These are phyloP conservation scores for Pristionchus arcanus DNA, from an alignment of 2,888 invertebrate genomes.

Conservation along the genomic window DNA sequence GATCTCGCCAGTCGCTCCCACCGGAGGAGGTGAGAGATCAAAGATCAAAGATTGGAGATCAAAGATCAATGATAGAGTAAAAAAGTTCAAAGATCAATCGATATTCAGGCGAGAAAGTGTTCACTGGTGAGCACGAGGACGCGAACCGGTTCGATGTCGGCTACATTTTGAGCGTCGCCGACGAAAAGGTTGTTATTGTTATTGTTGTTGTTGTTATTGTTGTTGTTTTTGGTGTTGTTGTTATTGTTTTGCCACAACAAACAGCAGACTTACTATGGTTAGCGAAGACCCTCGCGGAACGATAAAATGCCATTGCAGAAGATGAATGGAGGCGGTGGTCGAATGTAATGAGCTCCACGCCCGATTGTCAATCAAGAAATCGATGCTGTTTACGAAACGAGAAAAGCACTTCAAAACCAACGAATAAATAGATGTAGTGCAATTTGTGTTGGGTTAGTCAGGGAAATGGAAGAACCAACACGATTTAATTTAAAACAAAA, in stretches of 20 bases:
- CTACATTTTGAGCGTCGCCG: slow-evolving; percentile 6
- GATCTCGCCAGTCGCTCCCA: neutral
- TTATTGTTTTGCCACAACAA: no score
- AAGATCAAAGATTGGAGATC: neutral
- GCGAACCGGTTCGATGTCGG: slow-evolving; percentile 24
- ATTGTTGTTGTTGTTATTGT: neutral
- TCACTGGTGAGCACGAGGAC: neutral
- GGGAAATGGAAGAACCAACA: no score
- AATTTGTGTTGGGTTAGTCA: neutral
- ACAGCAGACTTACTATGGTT: no score
- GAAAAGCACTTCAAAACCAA: neutral
- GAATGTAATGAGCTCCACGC: neutral
- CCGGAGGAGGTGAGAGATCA: neutral
- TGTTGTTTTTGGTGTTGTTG: neutral
- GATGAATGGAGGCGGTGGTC: neutral
- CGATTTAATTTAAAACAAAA: no score
- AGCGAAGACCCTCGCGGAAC: no score
- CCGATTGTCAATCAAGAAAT: neutral
- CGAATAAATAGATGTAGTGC: slow-evolving; percentile 11
- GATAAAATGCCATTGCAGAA: neutral
- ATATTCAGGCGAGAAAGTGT: neutral
- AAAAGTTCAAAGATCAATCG: neutral
- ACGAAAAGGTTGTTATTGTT: slow-evolving; percentile 11
- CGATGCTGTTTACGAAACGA: neutral
- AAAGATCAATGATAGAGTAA: neutral